Evolutionary conservation across 2,888 invertebrate species (phyloP).

Genomic region (Neocrepidodera transversa): DNA sequence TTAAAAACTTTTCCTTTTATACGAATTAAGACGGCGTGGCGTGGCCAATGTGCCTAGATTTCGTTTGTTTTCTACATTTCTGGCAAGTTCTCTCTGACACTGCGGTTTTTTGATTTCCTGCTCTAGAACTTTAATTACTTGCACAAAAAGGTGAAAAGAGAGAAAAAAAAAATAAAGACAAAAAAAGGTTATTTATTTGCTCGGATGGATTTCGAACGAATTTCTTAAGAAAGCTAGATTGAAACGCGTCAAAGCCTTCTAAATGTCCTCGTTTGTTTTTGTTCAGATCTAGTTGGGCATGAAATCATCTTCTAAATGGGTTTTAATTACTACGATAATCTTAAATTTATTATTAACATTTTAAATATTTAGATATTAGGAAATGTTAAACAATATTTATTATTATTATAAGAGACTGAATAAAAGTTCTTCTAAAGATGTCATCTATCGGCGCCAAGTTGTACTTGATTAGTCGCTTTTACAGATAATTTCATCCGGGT

Average conservation of each 20-base stretch:
- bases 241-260: conserved; percentile 16
- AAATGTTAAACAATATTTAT: no score
- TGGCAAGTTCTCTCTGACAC: conserved; percentile 45
- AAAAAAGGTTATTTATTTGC: conserved; percentile 26
- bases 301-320: conserved; percentile 12
- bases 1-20: conserved; percentile 46
- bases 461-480: no score
- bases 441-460: no score
- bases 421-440: no score
- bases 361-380: no score
- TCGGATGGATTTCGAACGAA: conserved; percentile 26
- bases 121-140: conserved; percentile 40
- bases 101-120: conserved; percentile 45
- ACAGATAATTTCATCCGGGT: no score
- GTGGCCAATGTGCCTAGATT: conserved; percentile 23
- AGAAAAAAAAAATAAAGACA: background rate
- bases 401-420: no score
- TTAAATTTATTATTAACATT: no score
- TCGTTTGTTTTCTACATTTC: conserved; percentile 43
- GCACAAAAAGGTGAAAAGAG: no score
- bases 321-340: no score
- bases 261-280: background rate
- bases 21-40: conserved; percentile 24
- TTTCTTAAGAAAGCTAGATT: conserved; percentile 30
- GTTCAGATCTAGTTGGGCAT: background rate